Conservation (phyloP, 1,140 invertebrate genomes). For the Macrobrachium nipponense region DNA sequence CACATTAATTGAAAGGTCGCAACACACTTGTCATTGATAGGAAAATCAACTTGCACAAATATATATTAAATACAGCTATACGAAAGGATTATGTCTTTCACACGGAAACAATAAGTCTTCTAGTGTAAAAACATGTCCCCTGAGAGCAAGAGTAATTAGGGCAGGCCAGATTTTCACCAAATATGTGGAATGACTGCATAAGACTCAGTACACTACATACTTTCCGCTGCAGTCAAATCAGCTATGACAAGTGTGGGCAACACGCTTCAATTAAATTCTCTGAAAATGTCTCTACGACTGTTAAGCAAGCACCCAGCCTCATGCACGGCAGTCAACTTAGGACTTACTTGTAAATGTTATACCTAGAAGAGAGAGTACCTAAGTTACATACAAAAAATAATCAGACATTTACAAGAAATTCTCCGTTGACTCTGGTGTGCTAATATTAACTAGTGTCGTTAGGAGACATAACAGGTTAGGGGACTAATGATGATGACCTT, state of each 20-base stretch:
- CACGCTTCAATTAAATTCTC: slow-evolving; percentile 55
- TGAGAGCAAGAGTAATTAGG: slow-evolving; percentile 9
- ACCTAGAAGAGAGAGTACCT: not conserved
- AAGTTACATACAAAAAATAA: not conserved
- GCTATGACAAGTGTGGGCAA: slow-evolving; percentile 59
- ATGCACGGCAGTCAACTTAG: slow-evolving; percentile 45
- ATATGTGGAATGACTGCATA: slow-evolving; percentile 54
- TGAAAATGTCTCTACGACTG: slow-evolving; percentile 62
- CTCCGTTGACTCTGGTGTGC: slow-evolving; percentile 50
- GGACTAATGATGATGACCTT: slow-evolving; percentile 54
- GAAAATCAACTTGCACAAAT: slow-evolving; percentile 41
- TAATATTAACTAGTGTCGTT: slow-evolving; percentile 59
- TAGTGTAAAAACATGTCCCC: slow-evolving; percentile 16
- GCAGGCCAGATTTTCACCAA: slow-evolving; percentile 32
- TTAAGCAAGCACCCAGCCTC: slow-evolving; percentile 59
- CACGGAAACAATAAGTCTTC: slow-evolving; percentile 8
- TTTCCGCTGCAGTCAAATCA: slow-evolving; percentile 54
- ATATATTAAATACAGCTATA: slow-evolving; percentile 28
- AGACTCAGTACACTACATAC: slow-evolving; percentile 44
- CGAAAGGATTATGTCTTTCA: slow-evolving; percentile 13
- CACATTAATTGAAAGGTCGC: slow-evolving; percentile 62
- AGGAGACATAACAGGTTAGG: slow-evolving; percentile 60
- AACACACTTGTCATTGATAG: slow-evolving; percentile 59
- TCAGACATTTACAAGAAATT: slow-evolving; percentile 24
- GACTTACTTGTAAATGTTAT: slow-evolving; percentile 35